Percentiles rank a stretch among this genome's conserved stretches.
phyloP scores from a whole-genome alignment of 2,888 invertebrate genomes.

The Protonemura montana region DNA sequence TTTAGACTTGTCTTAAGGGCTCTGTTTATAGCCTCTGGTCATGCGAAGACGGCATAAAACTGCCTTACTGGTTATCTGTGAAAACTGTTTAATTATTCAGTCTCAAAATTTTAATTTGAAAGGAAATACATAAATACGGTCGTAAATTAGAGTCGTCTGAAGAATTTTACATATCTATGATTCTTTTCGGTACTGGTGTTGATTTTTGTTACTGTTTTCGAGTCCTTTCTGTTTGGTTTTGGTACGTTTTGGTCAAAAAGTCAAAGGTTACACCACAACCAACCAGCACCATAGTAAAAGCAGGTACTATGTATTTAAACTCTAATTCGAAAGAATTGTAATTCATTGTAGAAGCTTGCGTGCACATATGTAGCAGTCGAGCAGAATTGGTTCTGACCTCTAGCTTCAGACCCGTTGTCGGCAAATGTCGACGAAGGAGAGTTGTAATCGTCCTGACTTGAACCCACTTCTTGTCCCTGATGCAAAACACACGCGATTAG shows the following conservation, averaged over 20 bases:
- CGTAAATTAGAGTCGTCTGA: no score
- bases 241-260: background rate
- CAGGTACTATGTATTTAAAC: background rate
- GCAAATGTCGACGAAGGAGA: slow-evolving; percentile 45
- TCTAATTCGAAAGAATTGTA: background rate
- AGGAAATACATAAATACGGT: no score
- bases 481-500: slow-evolving; percentile 37
- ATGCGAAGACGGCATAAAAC: no score
- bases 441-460: slow-evolving; percentile 40
- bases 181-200: no score
- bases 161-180: no score
- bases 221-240: no score
- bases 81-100: no score
- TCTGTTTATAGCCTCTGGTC: no score
- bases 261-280: background rate
- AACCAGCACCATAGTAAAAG: slow-evolving; percentile 14
- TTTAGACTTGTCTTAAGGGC: no score
- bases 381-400: slow-evolving; percentile 44
- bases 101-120: no score
- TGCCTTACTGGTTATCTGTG: no score
- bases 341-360: background rate
- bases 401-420: slow-evolving; percentile 44
- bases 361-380: background rate
- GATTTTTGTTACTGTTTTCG: no score
- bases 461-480: slow-evolving; percentile 46